phyloP scores from a whole-genome alignment of 2,888 invertebrate species.

The Amitus sp. region DNA sequence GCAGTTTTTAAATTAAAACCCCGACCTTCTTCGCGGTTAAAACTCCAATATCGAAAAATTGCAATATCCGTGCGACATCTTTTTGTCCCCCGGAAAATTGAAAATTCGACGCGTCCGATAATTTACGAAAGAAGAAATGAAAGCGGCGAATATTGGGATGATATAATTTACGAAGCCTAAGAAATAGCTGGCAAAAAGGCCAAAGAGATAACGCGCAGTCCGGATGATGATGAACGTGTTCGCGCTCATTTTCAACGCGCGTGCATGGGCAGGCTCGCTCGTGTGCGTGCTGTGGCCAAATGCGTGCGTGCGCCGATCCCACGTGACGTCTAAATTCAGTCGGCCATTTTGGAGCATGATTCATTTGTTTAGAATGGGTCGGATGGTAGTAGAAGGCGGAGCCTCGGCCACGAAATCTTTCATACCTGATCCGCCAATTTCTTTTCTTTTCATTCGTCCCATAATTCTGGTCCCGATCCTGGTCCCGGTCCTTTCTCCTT shows the following conservation, averaged over 20 bases:
- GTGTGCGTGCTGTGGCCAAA: constrained; percentile 32
- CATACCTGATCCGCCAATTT: constrained; percentile 43
- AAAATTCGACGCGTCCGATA: no score
- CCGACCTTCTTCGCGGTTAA: not conserved
- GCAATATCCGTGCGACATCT: not conserved
- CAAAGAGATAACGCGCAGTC: constrained; percentile 1
- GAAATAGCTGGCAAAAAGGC: no score
- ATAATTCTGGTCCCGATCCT: no score
- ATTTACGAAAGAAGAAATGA: no score
- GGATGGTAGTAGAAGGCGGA: constrained; percentile 64
- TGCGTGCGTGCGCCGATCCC: constrained; percentile 43
- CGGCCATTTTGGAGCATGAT: constrained; percentile 66
- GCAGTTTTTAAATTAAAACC: constrained; percentile 1
- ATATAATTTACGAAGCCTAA: no score
- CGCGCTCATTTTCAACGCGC: not conserved
- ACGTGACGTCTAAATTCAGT: constrained; percentile 66
- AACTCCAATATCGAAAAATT: no score
- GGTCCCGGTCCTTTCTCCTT: no score
- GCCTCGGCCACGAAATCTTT: constrained; percentile 61
- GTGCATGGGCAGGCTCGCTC: no score
- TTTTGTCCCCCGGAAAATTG: no score
- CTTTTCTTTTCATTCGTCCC: constrained; percentile 18
- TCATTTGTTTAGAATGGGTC: constrained; percentile 66
- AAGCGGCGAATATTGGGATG: no score
- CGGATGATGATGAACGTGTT: not conserved